Percentiles rank a stretch among this genome's conserved stretches.
phyloP scores from a whole-genome alignment of 2,113 vertebrate species.

The Pygathrix nemaeus region DNA sequence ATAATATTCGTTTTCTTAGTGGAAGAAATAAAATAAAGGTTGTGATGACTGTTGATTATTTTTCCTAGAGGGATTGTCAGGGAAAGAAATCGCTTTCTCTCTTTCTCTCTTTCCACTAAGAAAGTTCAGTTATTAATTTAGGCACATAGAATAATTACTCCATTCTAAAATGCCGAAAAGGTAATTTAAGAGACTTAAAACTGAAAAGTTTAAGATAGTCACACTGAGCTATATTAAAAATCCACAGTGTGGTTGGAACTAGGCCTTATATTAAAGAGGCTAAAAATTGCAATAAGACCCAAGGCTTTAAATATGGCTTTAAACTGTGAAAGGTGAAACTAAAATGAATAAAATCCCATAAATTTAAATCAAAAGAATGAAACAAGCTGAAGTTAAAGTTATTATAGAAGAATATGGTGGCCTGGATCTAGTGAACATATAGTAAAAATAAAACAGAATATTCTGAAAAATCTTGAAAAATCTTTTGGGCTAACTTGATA shows the following conservation, averaged over 20 bases:
- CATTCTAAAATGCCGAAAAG: neutral
- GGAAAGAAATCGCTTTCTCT: neutral
- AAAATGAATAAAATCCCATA: neutral
- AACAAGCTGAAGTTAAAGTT: neutral
- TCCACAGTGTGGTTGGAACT: neutral
- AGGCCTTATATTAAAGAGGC: neutral
- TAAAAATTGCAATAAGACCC: neutral
- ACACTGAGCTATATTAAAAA: neutral
- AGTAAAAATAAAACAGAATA: neutral
- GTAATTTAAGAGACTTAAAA: neutral
- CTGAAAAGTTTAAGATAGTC: neutral
- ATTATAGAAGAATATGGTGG: neutral
- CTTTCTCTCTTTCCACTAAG: neutral
- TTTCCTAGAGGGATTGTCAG: neutral
- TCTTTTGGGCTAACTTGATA: neutral
- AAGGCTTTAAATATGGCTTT: neutral
- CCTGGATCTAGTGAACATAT: neutral
- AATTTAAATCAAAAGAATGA: neutral
- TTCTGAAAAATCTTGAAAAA: neutral
- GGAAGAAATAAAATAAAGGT: neutral
- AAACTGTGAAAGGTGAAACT: neutral
- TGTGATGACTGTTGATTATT: neutral
- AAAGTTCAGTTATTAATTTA: neutral
- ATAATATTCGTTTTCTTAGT: neutral
- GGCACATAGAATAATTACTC: neutral